phyloP scores from a whole-genome alignment of 2,113 vertebrate genomes.

The Alligator sinensis region DNA sequence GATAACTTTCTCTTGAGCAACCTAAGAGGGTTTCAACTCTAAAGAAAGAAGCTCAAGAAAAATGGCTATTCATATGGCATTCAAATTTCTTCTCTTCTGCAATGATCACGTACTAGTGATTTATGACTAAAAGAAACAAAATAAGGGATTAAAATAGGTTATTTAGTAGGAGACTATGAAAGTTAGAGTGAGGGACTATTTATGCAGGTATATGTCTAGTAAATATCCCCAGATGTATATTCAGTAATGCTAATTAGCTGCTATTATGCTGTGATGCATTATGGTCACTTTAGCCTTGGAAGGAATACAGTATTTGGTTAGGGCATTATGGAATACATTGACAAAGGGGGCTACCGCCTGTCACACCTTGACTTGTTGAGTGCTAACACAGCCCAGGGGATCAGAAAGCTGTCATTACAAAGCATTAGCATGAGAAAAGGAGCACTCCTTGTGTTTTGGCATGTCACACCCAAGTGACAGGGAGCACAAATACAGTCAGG shows the following conservation, averaged over 20 bases:
- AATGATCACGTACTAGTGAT: background rate
- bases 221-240: background rate
- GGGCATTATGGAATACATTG: background rate
- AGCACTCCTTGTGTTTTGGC: slow-evolving; percentile 80
- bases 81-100: background rate
- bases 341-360: slow-evolving; percentile 72
- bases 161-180: background rate
- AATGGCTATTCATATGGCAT: background rate
- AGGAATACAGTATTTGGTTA: background rate
- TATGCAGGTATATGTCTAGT: fast-evolving
- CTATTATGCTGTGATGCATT: background rate
- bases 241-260: background rate
- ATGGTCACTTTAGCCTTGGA: background rate
- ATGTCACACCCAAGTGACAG: slow-evolving; percentile 81
- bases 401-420: slow-evolving; percentile 77
- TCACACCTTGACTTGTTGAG: slow-evolving; percentile 81
- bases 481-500: slow-evolving; percentile 82
- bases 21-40: background rate
- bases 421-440: slow-evolving; percentile 85
- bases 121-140: background rate
- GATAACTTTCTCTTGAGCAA: background rate
- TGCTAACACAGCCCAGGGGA: slow-evolving; percentile 30
- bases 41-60: background rate
- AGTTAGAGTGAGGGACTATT: fast-evolving
- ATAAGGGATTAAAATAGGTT: background rate